Evolutionary conservation across 2,888 invertebrate genomes (phyloP).

Genomic region (Drosophila ezoana): DNA sequence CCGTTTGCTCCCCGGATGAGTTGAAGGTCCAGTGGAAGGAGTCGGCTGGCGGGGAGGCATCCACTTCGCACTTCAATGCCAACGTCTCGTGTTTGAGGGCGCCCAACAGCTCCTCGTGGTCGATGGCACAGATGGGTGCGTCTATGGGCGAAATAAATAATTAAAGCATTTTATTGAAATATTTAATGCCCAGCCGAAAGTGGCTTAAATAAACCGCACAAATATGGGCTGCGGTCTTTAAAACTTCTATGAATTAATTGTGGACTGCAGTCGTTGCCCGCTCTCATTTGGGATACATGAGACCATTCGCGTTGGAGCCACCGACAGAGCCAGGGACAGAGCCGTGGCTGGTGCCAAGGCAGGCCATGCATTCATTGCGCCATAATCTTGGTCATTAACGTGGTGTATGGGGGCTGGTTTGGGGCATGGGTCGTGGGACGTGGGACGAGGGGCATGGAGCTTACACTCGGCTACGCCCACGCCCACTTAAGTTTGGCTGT

Average conservation of each 20-base stretch:
- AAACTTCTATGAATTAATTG: constrained; percentile 70
- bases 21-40: constrained; percentile 97
- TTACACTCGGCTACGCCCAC: constrained; percentile 21
- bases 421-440: too few species aligned
- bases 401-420: constrained; percentile 4
- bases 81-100: constrained; percentile 96
- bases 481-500: constrained; percentile 43
- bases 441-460: not conserved
- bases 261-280: not conserved
- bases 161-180: constrained; percentile 67
- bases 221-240: constrained; percentile 34
- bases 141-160: constrained; percentile 76
- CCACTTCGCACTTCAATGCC: constrained; percentile 93
- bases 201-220: constrained; percentile 32
- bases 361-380: constrained; percentile 78
- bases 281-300: constrained; percentile 1
- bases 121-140: constrained; percentile 91
- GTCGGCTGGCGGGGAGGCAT: constrained; percentile 94
- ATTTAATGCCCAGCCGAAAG: constrained; percentile 51
- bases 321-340: not conserved
- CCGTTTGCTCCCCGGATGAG: constrained; percentile 94
- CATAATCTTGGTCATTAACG: constrained; percentile 79
- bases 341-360: constrained; percentile 45
- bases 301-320: constrained; percentile 11
- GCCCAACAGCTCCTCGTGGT: constrained; percentile 92